Evolutionary conservation across 2,113 vertebrate genomes (phyloP).

Genomic region (Hippocampus mohnikei): DNA sequence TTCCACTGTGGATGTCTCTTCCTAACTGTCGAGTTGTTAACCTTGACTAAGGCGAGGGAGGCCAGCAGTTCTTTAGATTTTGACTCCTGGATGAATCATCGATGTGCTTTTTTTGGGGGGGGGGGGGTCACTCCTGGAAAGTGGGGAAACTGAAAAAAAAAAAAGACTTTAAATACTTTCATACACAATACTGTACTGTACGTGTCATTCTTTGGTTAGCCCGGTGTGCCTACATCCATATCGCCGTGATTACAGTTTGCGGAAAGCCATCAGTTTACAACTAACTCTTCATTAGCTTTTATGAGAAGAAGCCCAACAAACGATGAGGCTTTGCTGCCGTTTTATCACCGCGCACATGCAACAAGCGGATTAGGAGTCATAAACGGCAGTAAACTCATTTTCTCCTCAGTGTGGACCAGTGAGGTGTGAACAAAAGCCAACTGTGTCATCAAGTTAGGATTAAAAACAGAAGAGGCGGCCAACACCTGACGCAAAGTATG

Average conservation of each 20-base stretch:
- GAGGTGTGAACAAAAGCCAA: conserved; percentile 2
- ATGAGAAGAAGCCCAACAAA: conserved; percentile 48
- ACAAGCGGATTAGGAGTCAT: conserved; percentile 46
- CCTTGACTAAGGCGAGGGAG: too few species aligned
- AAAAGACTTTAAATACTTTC: neutral
- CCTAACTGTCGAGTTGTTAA: too few species aligned
- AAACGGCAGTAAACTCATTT: conserved; percentile 58
- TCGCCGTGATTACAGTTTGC: conserved; percentile 37
- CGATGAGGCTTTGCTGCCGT: conserved; percentile 46
- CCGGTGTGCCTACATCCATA: conserved; percentile 1
- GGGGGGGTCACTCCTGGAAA: too few species aligned
- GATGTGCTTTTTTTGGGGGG: too few species aligned
- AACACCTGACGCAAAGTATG: neutral
- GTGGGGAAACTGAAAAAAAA: too few species aligned
- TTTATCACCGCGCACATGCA: conserved; percentile 57
- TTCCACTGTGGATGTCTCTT: too few species aligned
- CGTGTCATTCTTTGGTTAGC: neutral
- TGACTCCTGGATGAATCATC: too few species aligned
- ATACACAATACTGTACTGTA: conserved; percentile 10
- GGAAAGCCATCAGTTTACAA: conserved; percentile 54
- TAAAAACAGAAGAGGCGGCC: neutral
- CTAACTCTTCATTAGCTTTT: conserved; percentile 60
- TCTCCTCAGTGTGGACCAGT: conserved; percentile 7
- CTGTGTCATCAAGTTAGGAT: neutral
- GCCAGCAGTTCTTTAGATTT: too few species aligned